Base-by-base conservation (phyloP, 64 coral and sea anemone genomes). In the Actinia equina region DNA sequence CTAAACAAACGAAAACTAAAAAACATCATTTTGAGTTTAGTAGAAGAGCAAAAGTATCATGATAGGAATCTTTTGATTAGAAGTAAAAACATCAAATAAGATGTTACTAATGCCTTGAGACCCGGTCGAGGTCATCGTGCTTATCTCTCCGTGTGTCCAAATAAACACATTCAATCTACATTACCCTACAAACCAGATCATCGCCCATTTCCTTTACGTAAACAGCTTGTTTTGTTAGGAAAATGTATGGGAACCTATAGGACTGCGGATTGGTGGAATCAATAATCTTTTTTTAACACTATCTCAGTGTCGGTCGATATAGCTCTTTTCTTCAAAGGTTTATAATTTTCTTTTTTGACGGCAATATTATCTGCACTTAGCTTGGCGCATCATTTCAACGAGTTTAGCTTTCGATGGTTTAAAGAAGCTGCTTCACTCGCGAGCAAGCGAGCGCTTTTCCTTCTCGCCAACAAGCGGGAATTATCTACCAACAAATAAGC, bases 31-130 rank as follows among this genome's bases (percentile, higher is more conserved):
- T 81, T 16, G 18, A 81, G 78, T 22, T 37, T 37, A 81, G 78
- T 2, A 81, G 17, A 81, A 81, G 15, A 49, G 49, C 43, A 41
- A 79, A 46, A 42, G 44, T 79, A 79, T 79, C 45, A 46, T 81
- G 42, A 81, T 81, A 49, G 78, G 78, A 81, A 81, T 81, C 78
- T 81, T 81, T 22, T n/a, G 78, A 81, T 81, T 81, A 44, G 49
- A 18, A 81, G 49, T 12, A 17, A 44, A 22, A 81, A 81, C 49
- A 81, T 18, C 27, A 25, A 81, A 81, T 12, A 81, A 49, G 17
- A 74, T 52, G 43, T 20, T 52, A 81, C 43, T 81, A 81, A 81
- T 81, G 42, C 22, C 49, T 49, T 81, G 44, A 17, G 49, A 22
- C 49, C 78, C 49, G 22, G 23, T 16, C 10, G 55, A 41, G 78